These are phyloP conservation scores for Talpa occidentalis DNA, from an alignment of 2,113 vertebrate species.

Conservation along the genomic window DNA sequence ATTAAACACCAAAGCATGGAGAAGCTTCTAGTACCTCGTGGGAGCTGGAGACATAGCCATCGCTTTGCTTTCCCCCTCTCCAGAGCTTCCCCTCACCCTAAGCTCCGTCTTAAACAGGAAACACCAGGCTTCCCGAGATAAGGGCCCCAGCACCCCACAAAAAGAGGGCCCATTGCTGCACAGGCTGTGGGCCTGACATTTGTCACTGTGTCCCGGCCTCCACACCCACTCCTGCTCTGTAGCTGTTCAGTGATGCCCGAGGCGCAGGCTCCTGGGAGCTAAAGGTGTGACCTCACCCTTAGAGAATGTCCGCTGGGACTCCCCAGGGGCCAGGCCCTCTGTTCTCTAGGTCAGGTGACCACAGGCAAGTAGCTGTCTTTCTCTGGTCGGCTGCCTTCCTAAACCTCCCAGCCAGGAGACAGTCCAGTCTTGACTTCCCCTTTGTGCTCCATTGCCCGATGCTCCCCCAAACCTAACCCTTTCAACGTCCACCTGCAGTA, in stretches of 20 bases:
- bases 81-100: no score
- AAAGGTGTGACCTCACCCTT: constrained; percentile 55
- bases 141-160: neutral
- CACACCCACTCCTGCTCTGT: neutral
- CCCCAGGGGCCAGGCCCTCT: neutral
- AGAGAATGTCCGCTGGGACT: constrained; percentile 52
- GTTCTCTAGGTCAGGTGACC: no score
- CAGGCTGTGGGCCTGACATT: neutral
- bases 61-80: neutral
- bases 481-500: no score
- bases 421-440: no score
- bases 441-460: no score
- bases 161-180: neutral
- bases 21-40: neutral
- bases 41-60: neutral
- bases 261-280: neutral
- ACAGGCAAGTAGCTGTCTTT: no score
- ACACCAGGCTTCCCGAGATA: constrained; percentile 24
- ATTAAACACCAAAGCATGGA: fast-evolving
- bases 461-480: no score
- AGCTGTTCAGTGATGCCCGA: neutral
- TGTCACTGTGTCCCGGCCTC: neutral
- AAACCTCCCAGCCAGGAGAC: no score
- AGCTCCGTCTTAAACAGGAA: constrained; percentile 35
- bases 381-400: no score